Percentiles rank a stretch among this genome's conserved stretches.
These are phyloP conservation scores for Sarcophaga subvicina DNA, from an alignment of 2,888 invertebrate genomes.

Conservation along the genomic window DNA sequence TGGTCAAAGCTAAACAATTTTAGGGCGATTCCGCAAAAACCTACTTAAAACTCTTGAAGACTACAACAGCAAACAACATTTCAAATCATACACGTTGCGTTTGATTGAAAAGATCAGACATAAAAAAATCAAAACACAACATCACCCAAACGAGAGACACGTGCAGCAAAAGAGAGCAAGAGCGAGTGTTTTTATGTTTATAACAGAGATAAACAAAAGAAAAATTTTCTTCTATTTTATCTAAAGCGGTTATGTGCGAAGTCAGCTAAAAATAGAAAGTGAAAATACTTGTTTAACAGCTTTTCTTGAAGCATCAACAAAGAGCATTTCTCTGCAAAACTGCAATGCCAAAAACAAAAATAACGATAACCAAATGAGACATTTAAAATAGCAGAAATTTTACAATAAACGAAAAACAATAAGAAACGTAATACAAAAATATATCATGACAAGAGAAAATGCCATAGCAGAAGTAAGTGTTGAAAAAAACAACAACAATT, in stretches of 20 bases:
- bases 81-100: no score
- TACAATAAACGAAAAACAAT: background rate
- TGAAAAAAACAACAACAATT: background rate
- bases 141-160: background rate
- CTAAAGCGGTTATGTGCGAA: no score
- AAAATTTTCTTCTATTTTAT: background rate
- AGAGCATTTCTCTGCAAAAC: background rate
- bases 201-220: background rate
- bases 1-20: no score
- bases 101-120: no score
- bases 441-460: no score
- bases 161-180: no score
- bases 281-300: slow-evolving; percentile 45
- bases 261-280: slow-evolving; percentile 40
- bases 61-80: no score
- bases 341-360: background rate
- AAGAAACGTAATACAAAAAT: background rate
- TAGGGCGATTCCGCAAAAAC: no score
- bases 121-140: background rate
- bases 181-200: no score
- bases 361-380: background rate
- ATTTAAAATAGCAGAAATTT: background rate
- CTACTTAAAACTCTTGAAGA: no score
- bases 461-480: background rate
- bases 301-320: background rate